Conservation (phyloP, 2,797 vertebrate species). For the Distichodus sexfasciatus region DNA sequence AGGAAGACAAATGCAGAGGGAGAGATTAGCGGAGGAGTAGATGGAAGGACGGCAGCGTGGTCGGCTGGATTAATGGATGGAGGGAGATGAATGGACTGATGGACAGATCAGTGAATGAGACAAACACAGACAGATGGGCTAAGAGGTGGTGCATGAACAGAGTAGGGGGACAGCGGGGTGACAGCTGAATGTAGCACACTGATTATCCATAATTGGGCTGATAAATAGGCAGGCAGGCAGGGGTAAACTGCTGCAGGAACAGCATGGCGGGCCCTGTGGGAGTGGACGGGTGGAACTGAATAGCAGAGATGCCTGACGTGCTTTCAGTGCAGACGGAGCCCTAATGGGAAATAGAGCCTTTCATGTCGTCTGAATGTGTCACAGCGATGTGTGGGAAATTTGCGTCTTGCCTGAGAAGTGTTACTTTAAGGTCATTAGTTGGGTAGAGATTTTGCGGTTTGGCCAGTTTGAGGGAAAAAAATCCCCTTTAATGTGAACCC, state of each 20-base stretch:
- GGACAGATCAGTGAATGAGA: conserved; percentile 66
- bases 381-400: conserved; percentile 10
- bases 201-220: conserved; percentile 57
- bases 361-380: conserved; percentile 1
- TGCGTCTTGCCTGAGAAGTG: background rate
- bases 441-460: background rate
- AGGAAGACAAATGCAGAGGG: conserved; percentile 61
- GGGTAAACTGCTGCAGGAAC: conserved; percentile 2
- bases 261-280: conserved; percentile 18
- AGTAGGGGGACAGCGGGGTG: conserved; percentile 29
- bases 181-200: conserved; percentile 53
- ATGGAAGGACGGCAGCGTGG: conserved; percentile 40
- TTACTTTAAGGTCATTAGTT: conserved; percentile 1
- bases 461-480: background rate
- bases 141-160: conserved; percentile 55
- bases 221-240: conserved; percentile 54
- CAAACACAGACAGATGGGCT: conserved; percentile 68
- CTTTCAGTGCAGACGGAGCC: conserved; percentile 18
- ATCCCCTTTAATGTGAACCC: background rate
- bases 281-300: conserved; percentile 37
- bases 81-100: conserved; percentile 70
- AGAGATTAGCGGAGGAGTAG: conserved; percentile 55
- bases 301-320: conserved; percentile 31
- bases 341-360: conserved; percentile 20
- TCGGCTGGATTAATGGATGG: conserved; percentile 52